Conservation (phyloP, 2,797 vertebrate species). For the Oophaga sylvatica region DNA sequence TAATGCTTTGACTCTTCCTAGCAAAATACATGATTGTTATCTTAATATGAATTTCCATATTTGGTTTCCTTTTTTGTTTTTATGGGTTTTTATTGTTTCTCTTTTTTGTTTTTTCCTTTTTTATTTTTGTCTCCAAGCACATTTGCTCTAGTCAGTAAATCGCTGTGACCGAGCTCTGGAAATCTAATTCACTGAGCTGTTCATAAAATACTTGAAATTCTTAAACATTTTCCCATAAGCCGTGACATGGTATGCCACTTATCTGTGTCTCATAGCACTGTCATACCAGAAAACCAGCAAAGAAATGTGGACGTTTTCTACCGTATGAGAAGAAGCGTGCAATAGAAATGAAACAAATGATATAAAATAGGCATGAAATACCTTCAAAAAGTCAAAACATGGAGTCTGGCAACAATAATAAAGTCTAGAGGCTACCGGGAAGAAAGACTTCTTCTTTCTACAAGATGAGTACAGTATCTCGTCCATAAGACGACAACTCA, state of each 20-base stretch:
- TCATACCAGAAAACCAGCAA: conserved; percentile 36
- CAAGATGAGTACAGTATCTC: neutral
- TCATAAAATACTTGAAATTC: conserved; percentile 43
- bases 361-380: conserved; percentile 51
- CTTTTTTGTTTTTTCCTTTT: neutral
- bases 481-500: neutral
- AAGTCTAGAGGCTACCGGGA: neutral
- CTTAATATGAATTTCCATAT: conserved; percentile 23
- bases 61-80: neutral
- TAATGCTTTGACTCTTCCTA: conserved; percentile 6
- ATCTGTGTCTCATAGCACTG: conserved; percentile 26
- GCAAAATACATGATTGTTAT: conserved; percentile 34
- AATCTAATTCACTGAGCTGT: conserved; percentile 46
- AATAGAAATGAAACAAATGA: conserved; percentile 55
- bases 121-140: conserved; percentile 34
- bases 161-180: conserved; percentile 19
- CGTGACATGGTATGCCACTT: conserved; percentile 39
- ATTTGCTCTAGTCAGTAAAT: conserved; percentile 41
- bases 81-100: neutral
- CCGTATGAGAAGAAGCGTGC: conserved; percentile 31
- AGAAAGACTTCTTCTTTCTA: neutral
- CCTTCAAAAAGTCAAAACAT: conserved; percentile 26
- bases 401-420: conserved; percentile 7
- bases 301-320: conserved; percentile 56
- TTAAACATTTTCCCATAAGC: conserved; percentile 41